Evolutionary conservation across 2,888 invertebrate genomes (phyloP).

Genomic region (Pteria penguin): DNA sequence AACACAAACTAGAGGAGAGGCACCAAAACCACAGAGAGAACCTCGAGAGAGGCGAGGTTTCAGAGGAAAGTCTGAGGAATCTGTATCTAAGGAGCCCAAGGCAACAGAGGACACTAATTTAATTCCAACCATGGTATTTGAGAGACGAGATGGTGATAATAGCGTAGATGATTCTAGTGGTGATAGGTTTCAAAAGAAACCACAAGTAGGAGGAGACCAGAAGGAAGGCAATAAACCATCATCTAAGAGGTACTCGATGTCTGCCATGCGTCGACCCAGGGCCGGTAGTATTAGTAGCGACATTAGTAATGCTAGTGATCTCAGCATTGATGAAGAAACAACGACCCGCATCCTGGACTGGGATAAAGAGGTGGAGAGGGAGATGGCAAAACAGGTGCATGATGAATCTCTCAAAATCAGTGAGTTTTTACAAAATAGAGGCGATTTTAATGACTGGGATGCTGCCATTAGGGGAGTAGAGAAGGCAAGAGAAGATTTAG

Average conservation of each 20-base stretch:
- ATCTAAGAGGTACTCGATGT: conserved; percentile 47
- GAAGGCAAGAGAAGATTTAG: conserved; percentile 16
- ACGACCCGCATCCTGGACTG: conserved; percentile 67
- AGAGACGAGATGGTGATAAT: conserved; percentile 50
- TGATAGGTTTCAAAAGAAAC: not conserved
- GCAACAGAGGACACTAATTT: not conserved
- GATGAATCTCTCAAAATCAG: conserved; percentile 71
- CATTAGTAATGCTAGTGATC: conserved; percentile 65
- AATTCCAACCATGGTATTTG: conserved; percentile 59
- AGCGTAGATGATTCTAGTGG: conserved; percentile 36
- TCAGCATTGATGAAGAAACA: conserved; percentile 64
- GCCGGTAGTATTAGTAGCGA: conserved; percentile 72
- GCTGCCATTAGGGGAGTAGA: conserved; percentile 18
- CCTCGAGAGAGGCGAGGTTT: conserved; percentile 32
- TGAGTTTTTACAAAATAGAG: conserved; percentile 63
- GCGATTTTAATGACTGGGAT: conserved; percentile 35
- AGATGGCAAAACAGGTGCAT: conserved; percentile 70
- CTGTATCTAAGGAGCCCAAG: not conserved
- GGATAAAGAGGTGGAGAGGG: conserved; percentile 72
- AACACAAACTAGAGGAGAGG: conserved; percentile 34
- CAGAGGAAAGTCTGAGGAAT: conserved; percentile 33
- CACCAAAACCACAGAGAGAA: conserved; percentile 35
- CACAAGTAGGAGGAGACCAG: conserved; percentile 21
- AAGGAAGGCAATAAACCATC: conserved; percentile 41
- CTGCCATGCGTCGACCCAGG: conserved; percentile 59